Base-by-base conservation (phyloP, 2,797 vertebrate species). In the Acanthurus lineatus region DNA sequence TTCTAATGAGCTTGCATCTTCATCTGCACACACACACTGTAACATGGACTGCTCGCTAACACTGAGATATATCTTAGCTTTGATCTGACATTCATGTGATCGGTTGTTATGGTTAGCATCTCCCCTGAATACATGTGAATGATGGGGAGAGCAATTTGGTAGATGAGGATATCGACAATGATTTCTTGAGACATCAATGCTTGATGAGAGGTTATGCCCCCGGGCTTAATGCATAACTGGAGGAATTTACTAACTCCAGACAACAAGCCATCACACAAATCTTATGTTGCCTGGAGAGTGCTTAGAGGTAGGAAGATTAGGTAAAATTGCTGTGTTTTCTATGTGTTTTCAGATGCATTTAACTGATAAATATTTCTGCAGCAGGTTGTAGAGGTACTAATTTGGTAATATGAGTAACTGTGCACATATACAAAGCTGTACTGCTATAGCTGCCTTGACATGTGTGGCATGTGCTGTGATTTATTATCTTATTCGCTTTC, bases 1-100 rank as follows among this genome's bases (percentile, higher is more conserved):
- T 64, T 56, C 78, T 84, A 91, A 93, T 86, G 86, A 90, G 86
- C 74, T 69, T 45, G 79, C 77, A 51, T 74, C 86, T 83, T 88
- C 78, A 72, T 73, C 76, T 65, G 63, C 71, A 53, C 28, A 0
- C 48, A 62, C 28, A 15, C 17, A n/a, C 76, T 1, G 45, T 2
- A 22, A 59, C 66, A 5, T 5, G 47, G 65, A 59, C 47, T 40
- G 74, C 69, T n/a, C 12, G 79, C 72, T 76, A 67, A 14, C 59
- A 65, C 68, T 20, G 5, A 54, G 32, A 74, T 32, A 32, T 32
- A 81, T 68, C 66, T 5, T 58, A 25, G 79, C 88, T 89, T 88
- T 92, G 79, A 91, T 90, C 88, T 82, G 74, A 77, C 74, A 40
- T 65, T 56, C 64, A 59, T 53, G 77, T 51, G 56, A 87, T 86